Percentiles rank a stretch among this genome's conserved stretches.
These are phyloP conservation scores for Nylanderia fulva DNA, from an alignment of 1,140 invertebrate species.

Conservation along the genomic window DNA sequence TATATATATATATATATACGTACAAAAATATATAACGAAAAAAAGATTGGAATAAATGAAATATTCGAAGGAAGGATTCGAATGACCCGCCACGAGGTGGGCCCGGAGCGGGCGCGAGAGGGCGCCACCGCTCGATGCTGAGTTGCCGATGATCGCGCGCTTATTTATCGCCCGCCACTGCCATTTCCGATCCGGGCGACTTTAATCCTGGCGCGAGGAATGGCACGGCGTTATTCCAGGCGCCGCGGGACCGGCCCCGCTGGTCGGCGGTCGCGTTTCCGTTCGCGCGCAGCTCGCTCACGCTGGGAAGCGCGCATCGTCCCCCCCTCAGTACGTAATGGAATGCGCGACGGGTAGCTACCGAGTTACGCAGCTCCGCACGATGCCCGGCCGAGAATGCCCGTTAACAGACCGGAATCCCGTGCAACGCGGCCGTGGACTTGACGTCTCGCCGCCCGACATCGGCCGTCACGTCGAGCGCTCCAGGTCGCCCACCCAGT, in stretches of 20 bases:
- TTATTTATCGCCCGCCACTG: slow-evolving; percentile 80
- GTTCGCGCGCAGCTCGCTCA: slow-evolving; percentile 77
- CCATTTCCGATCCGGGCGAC: slow-evolving; percentile 64
- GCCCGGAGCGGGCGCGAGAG: too few species aligned
- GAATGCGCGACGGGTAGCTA: slow-evolving; percentile 85
- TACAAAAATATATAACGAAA: too few species aligned
- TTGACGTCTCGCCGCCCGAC: slow-evolving; percentile 73
- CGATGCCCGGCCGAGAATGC: slow-evolving; percentile 81
- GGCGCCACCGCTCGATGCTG: slow-evolving; percentile 76
- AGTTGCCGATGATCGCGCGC: slow-evolving; percentile 81
- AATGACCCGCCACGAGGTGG: slow-evolving; percentile 28
- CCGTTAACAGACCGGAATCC: slow-evolving; percentile 64
- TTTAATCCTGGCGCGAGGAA: too few species aligned
- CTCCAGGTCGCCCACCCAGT: slow-evolving; percentile 2
- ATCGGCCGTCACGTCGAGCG: slow-evolving; percentile 43
- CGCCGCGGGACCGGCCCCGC: slow-evolving; percentile 77
- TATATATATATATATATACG: too few species aligned
- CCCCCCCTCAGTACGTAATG: slow-evolving; percentile 81
- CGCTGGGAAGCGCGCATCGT: slow-evolving; percentile 65
- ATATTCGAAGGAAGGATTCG: neutral
- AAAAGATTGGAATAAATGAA: too few species aligned
- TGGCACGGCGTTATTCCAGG: slow-evolving; percentile 63
- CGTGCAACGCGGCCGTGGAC: slow-evolving; percentile 59
- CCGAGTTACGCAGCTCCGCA: slow-evolving; percentile 86
- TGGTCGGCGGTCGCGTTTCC: neutral